Evolutionary conservation across 2,888 invertebrate species (phyloP).

Genomic region (Chloromyia formosa): DNA sequence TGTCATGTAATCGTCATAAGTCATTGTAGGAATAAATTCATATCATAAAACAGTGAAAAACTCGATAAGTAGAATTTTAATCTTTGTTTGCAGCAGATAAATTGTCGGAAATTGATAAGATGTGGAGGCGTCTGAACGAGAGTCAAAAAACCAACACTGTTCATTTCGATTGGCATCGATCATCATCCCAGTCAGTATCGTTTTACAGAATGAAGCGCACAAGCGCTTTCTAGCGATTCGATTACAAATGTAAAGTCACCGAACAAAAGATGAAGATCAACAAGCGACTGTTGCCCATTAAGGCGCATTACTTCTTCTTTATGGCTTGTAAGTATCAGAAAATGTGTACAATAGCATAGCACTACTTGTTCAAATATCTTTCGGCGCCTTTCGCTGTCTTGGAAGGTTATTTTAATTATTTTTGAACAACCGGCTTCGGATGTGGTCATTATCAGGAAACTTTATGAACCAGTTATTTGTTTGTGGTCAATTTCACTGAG

Average conservation of each 20-base stretch:
- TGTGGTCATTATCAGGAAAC: too few species aligned
- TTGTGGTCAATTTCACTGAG: too few species aligned
- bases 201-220: background rate
- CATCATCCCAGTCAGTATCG: background rate
- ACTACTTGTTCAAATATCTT: too few species aligned
- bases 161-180: background rate
- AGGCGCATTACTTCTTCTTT: constrained; percentile 88
- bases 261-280: constrained; percentile 70
- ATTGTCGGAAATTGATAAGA: constrained; percentile 33
- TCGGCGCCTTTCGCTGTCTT: too few species aligned
- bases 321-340: constrained; percentile 83
- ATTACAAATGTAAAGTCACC: too few species aligned
- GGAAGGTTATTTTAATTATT: too few species aligned
- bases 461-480: too few species aligned
- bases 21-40: background rate
- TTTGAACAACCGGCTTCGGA: too few species aligned
- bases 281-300: constrained; percentile 77
- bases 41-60: constrained; percentile 8
- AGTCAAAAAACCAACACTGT: background rate
- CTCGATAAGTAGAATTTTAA: constrained; percentile 25
- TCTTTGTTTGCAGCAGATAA: constrained; percentile 34
- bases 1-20: too few species aligned
- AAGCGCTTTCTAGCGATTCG: background rate
- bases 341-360: too few species aligned
- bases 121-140: background rate